A percentile compares a stretch with the other conserved stretches of the same genome.
Evolutionary conservation across 2,888 invertebrate species (phyloP).

Genomic region (Conchocele bisecta): DNA sequence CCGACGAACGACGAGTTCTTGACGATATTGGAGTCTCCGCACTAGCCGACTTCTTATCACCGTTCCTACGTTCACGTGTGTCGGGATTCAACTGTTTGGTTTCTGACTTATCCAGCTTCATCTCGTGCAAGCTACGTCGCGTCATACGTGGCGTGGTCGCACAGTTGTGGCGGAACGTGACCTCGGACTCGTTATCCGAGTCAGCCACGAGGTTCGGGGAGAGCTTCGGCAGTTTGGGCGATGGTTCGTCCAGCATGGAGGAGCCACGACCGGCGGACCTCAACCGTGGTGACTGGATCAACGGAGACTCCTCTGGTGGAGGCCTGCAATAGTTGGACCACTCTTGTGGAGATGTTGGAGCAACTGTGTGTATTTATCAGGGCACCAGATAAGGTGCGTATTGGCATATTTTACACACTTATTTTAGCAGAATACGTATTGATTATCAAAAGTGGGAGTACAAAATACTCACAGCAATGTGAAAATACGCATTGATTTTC

Average conservation of each 20-base stretch:
- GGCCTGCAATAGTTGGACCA: constrained; percentile 4
- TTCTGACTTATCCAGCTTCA: not conserved
- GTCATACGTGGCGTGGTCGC: constrained; percentile 59
- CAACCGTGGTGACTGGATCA: constrained; percentile 45
- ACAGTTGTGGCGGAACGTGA: constrained; percentile 25
- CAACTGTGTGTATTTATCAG: no score
- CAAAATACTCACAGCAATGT: no score
- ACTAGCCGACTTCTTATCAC: constrained; percentile 1
- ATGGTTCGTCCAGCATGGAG: constrained; percentile 54
- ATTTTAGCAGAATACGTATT: no score
- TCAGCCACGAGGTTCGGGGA: constrained; percentile 62
- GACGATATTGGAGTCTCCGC: not conserved
- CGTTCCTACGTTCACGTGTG: constrained; percentile 4
- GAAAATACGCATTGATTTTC: no score
- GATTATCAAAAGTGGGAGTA: no score
- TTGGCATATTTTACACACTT: no score
- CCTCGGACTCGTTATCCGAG: constrained; percentile 48
- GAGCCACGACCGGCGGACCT: constrained; percentile 11
- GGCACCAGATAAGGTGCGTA: no score
- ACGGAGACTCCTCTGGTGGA: constrained; percentile 44
- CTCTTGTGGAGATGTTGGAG: no score
- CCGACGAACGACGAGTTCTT: constrained; percentile 37
- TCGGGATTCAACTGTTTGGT: constrained; percentile 3
- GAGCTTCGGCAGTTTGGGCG: constrained; percentile 66
- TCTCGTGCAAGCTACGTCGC: constrained; percentile 43